Evolutionary conservation across 2,113 vertebrate species (phyloP), one percentile per base, ranked within the genome.

Genomic region (Leuciscus idus): DNA sequence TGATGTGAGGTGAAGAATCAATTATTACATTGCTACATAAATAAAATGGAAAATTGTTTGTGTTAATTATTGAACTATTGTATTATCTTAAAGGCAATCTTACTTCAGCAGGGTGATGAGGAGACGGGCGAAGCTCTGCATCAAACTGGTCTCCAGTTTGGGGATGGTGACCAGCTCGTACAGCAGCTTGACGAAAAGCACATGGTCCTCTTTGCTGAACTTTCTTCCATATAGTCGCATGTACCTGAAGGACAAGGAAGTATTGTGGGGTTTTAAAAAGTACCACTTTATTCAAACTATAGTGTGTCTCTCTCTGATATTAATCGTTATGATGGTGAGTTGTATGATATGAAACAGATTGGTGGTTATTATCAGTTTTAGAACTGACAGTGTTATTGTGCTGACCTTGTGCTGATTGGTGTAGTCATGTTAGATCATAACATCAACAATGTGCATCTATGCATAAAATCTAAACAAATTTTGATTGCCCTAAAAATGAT

Each of bases 141-240:
- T 98, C 97, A 99, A 98, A 93, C 97, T 99, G 94, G 98, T 97
- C 93, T 99, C 98, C 93, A 99, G 94, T 90, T 94, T 96, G 57
- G 97, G 96, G 91, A 99, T 96, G 4, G 96, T 98, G 90, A 99
- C 96, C 94, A 99, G 94, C 93, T 99, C 97, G 0, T 98, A 99
- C 46, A 99, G 90, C 87, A 99, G 91, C 89, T 98, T 99, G 93
- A 99, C 96, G 86, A 99, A 99, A 87, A 98, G 95, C 88, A 99
- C 97, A 86, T 99, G 98, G 93, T 99, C 98, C 94, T 99, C 97
- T 94, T 97, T 98, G 95, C 96, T 98, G 92, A 99, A 99, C 92
- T 99, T 99, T 84, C 98, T 96, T n/a, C 98, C 98, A 88, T 98
- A 99, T 9, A 99, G 92, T 80, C 98, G 96, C 89, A 99, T 97